phyloP scores from a whole-genome alignment of 2,888 invertebrate genomes.

The Thelaira solivaga region DNA sequence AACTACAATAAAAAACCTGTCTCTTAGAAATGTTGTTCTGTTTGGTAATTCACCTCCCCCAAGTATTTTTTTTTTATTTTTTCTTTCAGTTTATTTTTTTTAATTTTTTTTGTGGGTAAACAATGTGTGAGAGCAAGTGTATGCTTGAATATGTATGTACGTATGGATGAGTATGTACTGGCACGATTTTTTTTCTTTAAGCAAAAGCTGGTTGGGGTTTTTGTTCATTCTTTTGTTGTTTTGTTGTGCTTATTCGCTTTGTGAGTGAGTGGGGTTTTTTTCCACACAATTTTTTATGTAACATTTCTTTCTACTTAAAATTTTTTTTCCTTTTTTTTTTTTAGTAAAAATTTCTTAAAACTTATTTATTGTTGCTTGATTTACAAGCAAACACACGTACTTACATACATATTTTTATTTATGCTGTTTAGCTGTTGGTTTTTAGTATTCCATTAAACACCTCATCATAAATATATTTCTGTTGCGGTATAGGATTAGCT shows the following conservation, averaged over 20 bases:
- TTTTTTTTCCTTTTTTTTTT: background rate
- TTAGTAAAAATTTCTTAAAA: slow-evolving; percentile 28
- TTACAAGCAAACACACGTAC: too few relatives aligned
- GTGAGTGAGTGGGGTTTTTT: background rate
- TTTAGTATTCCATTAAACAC: slow-evolving; percentile 42
- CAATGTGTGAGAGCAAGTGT: too few relatives aligned
- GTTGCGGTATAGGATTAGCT: too few relatives aligned
- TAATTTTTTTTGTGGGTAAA: background rate
- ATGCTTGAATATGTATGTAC: background rate
- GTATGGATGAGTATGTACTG: background rate
- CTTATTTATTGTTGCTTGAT: slow-evolving; percentile 33
- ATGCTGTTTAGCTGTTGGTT: background rate
- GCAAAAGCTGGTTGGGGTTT: slow-evolving; percentile 15
- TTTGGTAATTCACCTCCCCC: slow-evolving; percentile 28
- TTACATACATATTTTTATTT: background rate
- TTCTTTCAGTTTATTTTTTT: background rate
- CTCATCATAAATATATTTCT: slow-evolving; percentile 46
- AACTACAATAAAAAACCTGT: background rate
- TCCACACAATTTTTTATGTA: slow-evolving; percentile 4
- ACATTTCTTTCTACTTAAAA: slow-evolving; percentile 18
- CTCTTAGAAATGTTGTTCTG: background rate
- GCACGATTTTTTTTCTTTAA: background rate
- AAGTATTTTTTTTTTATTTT: background rate
- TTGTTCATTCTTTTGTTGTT: slow-evolving; percentile 10
- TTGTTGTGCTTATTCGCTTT: slow-evolving; percentile 19